phyloP scores from a whole-genome alignment of 2,888 invertebrate genomes.

The Alentia gelatinosa region DNA sequence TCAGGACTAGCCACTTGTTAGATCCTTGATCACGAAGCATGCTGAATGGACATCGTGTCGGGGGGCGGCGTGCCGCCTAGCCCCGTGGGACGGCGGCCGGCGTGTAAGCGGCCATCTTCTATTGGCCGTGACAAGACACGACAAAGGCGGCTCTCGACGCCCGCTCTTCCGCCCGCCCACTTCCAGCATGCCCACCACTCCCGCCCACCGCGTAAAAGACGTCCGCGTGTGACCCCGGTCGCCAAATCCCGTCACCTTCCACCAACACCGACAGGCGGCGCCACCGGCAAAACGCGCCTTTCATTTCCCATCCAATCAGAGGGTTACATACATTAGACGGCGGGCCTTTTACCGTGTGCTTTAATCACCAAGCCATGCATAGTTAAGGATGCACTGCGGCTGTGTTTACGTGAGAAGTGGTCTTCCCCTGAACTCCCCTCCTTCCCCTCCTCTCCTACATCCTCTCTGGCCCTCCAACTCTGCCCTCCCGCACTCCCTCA shows the following conservation, averaged over 20 bases:
- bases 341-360: neutral
- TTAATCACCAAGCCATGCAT: neutral
- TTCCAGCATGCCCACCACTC: too few relatives aligned
- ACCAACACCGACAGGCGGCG: neutral
- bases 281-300: neutral
- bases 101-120: slow-evolving; percentile 4
- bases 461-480: neutral
- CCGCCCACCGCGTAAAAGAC: neutral
- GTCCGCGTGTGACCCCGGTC: neutral
- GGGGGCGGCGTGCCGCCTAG: neutral
- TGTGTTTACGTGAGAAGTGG: neutral
- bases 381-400: neutral
- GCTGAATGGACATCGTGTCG: neutral
- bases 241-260: neutral
- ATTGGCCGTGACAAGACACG: neutral
- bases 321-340: neutral
- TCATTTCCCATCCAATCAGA: neutral
- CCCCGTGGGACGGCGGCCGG: neutral
- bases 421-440: neutral
- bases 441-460: neutral
- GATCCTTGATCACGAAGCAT: neutral
- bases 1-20: neutral
- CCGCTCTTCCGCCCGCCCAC: neutral
- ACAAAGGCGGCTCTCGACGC: neutral
- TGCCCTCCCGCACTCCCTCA: neutral